These are phyloP conservation scores for Manis javanica DNA, from an alignment of 2,797 vertebrate species.

Conservation along the genomic window DNA sequence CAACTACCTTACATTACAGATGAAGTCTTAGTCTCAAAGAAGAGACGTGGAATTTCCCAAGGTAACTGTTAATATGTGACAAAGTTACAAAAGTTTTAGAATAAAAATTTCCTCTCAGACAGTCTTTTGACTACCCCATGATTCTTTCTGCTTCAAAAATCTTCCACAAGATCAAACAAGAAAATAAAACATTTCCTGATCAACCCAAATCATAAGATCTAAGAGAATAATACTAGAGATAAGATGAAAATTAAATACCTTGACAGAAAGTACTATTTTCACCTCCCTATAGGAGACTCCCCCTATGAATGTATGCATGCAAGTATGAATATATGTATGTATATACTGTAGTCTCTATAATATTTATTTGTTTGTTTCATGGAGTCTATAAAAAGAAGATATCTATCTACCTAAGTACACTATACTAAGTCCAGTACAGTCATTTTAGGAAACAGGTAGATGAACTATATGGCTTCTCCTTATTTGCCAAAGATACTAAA, in stretches of 20 bases:
- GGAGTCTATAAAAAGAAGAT: not conserved
- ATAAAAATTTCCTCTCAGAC: not conserved
- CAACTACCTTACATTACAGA: not conserved
- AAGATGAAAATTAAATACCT: constrained; percentile 42
- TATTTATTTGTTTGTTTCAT: not conserved
- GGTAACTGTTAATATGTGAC: constrained; percentile 32
- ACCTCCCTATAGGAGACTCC: not conserved
- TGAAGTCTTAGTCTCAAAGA: not conserved
- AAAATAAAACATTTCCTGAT: not conserved
- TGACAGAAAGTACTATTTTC: constrained; percentile 32
- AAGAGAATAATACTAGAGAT: not conserved
- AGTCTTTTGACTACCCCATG: constrained; percentile 5
- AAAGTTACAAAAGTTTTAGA: constrained; percentile 34
- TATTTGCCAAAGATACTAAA: constrained; percentile 40
- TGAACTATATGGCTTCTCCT: not conserved
- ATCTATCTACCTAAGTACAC: not conserved
- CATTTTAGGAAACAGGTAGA: not conserved
- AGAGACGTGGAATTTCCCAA: not conserved
- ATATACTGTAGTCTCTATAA: not conserved
- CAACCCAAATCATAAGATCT: constrained; percentile 23
- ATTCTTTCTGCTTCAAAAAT: constrained; percentile 15
- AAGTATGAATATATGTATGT: not conserved
- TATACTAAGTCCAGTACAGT: not conserved
- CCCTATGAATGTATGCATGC: not conserved
- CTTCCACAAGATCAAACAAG: not conserved